Conservation (phyloP, 2,797 vertebrate genomes). For the Rhynchotus rufescens region DNA sequence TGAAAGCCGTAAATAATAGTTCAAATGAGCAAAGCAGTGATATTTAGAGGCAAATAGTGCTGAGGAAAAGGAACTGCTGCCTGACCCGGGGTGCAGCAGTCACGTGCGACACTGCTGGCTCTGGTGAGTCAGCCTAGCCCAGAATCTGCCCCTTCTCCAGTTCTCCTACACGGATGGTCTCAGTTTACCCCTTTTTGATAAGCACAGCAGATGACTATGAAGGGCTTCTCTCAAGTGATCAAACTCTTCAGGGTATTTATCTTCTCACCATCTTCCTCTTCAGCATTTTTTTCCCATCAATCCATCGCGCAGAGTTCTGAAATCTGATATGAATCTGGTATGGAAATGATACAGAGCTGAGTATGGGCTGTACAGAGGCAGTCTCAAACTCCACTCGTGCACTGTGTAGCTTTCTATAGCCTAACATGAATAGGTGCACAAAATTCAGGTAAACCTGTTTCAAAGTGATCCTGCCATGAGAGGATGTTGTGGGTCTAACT, state of each 20-base stretch:
- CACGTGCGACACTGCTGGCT: not conserved
- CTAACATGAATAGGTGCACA: not conserved
- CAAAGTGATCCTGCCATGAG: not conserved
- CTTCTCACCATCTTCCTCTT: not conserved
- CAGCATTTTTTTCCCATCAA: not conserved
- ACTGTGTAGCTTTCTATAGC: not conserved
- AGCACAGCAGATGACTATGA: not conserved
- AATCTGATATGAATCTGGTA: not conserved
- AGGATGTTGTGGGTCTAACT: not conserved
- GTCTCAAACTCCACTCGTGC: not conserved
- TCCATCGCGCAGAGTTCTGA: not conserved
- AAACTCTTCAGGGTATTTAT: not conserved
- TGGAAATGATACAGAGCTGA: not conserved
- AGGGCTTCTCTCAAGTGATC: not conserved
- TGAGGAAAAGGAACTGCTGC: not conserved
- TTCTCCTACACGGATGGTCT: not conserved
- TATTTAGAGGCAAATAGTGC: not conserved
- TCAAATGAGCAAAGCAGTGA: not conserved
- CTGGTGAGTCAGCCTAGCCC: not conserved
- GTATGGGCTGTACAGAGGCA: not conserved
- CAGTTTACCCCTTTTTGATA: not conserved
- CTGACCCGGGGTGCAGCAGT: not conserved
- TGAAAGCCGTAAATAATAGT: not conserved
- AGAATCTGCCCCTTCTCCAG: not conserved
- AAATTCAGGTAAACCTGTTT: not conserved